Evolutionary conservation across 2,888 invertebrate genomes (phyloP), one percentile per base, ranked within the genome.

Genomic region (Spialia ferax): DNA sequence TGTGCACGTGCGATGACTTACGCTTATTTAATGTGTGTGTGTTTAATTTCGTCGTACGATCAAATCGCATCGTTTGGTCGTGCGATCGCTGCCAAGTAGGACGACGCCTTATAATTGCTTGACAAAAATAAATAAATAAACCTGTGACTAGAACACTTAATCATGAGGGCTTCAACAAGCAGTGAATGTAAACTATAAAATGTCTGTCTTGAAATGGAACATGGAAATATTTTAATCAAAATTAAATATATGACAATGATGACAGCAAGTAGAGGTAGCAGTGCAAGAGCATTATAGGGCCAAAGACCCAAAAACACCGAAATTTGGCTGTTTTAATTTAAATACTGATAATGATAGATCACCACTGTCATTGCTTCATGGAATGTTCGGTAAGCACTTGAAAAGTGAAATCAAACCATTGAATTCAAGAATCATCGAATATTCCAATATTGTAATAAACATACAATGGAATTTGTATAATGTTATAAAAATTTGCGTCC

Each of bases 381-480:
- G 65, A 66, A 66, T 66, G 65, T 66, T 63, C 6, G 13, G 11
- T 29, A 54, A 57, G 26, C 59, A 57, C 35, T 35, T 48, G 10
- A 32, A 56, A 23, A 8, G 18, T 26, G 35, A 29, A 59, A 57
- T 57, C 56, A 15, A 55, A 26, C 13, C 11, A 59, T 15, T 15
- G 52, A 23, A 60, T 66, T 52, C 45, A 48, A 65, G n/a, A 50
- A 64, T 38, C 57, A 59, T 59, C 65, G 22, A 42, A 57, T 54
- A 38, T 59, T 59, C 65, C 50, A 42, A 57, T 54, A 26, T 29
- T 38, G 59, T 66, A 42, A 66, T 23, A 54, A 66, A 52, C 50
- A 59, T 35, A 62, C 52, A 65, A 57, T 59, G 57, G 57, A 59
- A 66, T 29, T 52, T 57, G 61, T 62, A 62, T 62, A 62, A 54